phyloP scores from a whole-genome alignment of 2,888 invertebrate species.

The Drosophila mercatorum region DNA sequence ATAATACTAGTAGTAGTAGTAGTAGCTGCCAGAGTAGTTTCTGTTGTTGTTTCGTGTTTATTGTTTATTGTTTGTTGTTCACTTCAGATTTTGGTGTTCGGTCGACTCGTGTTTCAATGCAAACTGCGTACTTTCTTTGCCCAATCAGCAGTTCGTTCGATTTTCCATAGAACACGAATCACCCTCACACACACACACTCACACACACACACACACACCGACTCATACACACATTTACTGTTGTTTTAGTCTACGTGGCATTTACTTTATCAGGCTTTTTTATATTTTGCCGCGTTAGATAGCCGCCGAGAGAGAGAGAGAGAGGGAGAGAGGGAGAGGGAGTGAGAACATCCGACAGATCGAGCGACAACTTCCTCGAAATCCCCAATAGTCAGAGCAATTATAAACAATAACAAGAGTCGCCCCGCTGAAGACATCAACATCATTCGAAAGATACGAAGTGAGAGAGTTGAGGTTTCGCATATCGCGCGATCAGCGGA shows the following conservation, averaged over 20 bases:
- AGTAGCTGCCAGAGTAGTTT: not conserved
- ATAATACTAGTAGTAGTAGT: not conserved
- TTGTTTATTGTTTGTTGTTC: not conserved
- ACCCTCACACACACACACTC: constrained; percentile 12
- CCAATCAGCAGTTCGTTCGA: constrained; percentile 42
- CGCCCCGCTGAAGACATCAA: constrained; percentile 14
- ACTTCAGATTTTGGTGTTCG: not conserved
- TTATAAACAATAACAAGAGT: constrained; percentile 50
- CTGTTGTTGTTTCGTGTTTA: not conserved
- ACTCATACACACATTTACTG: not conserved
- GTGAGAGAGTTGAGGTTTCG: constrained; percentile 44
- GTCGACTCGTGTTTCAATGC: constrained; percentile 27
- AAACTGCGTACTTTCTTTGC: constrained; percentile 59
- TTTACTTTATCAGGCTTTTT: constrained; percentile 44
- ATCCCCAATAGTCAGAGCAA: constrained; percentile 23
- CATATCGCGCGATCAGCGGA: constrained; percentile 59
- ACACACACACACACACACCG: not conserved
- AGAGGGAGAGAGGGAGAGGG: not conserved
- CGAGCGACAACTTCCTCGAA: constrained; percentile 59
- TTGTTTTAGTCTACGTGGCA: constrained; percentile 21
- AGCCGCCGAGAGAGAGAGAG: not conserved
- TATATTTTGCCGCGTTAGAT: constrained; percentile 24
- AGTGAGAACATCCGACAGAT: not conserved
- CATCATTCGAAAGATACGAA: constrained; percentile 14
- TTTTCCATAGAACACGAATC: constrained; percentile 18